Conservation (phyloP, 2,888 invertebrate species). For the Blastobasis adustella region DNA sequence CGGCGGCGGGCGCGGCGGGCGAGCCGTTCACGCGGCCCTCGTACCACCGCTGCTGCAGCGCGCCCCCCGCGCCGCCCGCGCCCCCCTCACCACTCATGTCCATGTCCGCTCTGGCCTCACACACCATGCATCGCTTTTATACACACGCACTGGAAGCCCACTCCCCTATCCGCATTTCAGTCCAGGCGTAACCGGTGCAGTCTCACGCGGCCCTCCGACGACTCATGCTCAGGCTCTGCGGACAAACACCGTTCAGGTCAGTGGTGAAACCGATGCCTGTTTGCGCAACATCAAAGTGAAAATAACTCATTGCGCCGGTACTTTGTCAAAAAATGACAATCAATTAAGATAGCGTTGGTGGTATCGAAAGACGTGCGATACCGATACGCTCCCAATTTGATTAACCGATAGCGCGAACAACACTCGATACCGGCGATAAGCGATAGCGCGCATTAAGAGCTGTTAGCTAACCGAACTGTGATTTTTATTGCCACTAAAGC, state of each 20-base stretch:
- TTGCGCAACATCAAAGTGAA: conserved; percentile 41
- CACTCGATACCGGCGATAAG: conserved; percentile 65
- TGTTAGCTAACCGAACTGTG: conserved; percentile 62
- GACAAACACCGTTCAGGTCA: no score
- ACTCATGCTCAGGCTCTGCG: conserved; percentile 32
- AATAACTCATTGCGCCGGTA: conserved; percentile 35
- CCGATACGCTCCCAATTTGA: conserved; percentile 70
- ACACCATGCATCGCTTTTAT: conserved; percentile 73
- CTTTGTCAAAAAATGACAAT: conserved; percentile 63
- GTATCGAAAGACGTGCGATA: conserved; percentile 63
- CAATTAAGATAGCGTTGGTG: conserved; percentile 67
- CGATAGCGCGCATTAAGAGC: conserved; percentile 61
- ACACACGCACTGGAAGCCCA: conserved; percentile 64
- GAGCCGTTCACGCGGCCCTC: conserved; percentile 72
- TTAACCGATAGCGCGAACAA: conserved; percentile 64
- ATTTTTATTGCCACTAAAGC: conserved; percentile 67
- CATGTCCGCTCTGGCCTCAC: conserved; percentile 67
- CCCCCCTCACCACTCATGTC: conserved; percentile 70
- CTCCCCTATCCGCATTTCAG: conserved; percentile 63
- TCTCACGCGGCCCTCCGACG: conserved; percentile 20
- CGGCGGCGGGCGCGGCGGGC: conserved; percentile 66
- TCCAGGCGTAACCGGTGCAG: conserved; percentile 12
- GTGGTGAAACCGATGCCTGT: conserved; percentile 10
- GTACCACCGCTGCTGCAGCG: conserved; percentile 73
- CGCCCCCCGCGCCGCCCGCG: conserved; percentile 48